A percentile compares a stretch with the other conserved stretches of the same genome.
phyloP scores from a whole-genome alignment of 2,888 invertebrate genomes.

The Lithophane socia region DNA sequence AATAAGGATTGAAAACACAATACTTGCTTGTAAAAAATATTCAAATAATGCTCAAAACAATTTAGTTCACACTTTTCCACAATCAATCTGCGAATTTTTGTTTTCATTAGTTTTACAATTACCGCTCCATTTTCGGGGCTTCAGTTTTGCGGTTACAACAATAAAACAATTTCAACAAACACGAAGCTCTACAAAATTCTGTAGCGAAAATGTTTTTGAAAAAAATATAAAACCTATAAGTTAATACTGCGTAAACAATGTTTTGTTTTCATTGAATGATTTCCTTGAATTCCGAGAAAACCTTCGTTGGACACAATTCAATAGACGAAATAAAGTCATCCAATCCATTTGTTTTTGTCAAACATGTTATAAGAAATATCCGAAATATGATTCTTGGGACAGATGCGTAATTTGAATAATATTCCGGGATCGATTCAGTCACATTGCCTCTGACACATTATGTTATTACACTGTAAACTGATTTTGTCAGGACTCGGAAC shows the following conservation, averaged over 20 bases:
- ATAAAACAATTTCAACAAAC: neutral
- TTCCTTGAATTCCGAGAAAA: slow-evolving; percentile 1
- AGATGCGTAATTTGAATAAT: slow-evolving; percentile 39
- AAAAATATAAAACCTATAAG: neutral
- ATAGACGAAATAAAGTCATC: slow-evolving; percentile 4
- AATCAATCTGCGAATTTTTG: neutral
- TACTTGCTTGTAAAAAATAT: neutral
- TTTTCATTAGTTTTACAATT: neutral
- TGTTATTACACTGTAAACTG: slow-evolving; percentile 6
- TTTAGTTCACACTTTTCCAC: neutral
- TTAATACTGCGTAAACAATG: neutral
- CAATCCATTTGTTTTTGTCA: slow-evolving; percentile 30
- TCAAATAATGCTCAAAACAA: neutral
- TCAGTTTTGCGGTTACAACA: slow-evolving; percentile 11
- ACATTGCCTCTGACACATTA: neutral
- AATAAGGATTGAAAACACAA: too few species aligned
- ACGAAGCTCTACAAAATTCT: neutral
- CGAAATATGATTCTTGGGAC: slow-evolving; percentile 7
- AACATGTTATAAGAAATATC: slow-evolving; percentile 6
- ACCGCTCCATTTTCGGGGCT: neutral
- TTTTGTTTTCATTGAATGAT: slow-evolving; percentile 19
- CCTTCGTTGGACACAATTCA: neutral
- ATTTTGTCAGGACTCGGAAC: neutral
- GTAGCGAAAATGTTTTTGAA: neutral
- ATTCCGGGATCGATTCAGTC: slow-evolving; percentile 4